A percentile compares a stretch with the other conserved stretches of the same genome.
Conservation (phyloP, 2,888 invertebrate genomes). For the Tenthredo notha region DNA sequence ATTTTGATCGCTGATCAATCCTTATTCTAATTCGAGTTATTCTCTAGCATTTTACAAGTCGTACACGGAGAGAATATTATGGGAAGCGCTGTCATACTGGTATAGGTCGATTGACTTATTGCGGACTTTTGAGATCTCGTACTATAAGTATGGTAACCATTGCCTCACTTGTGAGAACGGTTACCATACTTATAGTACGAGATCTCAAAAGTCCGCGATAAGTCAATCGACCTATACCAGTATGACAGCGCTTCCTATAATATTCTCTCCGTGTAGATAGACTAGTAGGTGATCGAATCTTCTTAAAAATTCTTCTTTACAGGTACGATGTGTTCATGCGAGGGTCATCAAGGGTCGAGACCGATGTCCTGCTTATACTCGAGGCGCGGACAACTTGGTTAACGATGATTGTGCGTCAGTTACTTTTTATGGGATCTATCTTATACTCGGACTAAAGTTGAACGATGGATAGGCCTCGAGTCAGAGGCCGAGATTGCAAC, state of each 20-base stretch:
- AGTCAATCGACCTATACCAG: too few species aligned
- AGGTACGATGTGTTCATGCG: background rate
- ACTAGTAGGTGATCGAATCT: constrained; percentile 1
- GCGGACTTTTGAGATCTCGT: too few species aligned
- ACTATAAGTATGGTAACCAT: too few species aligned
- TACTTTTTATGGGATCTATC: constrained; percentile 34
- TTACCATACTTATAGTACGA: too few species aligned
- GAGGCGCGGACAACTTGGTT: constrained; percentile 49
- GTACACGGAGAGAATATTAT: too few species aligned
- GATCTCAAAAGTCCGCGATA: too few species aligned
- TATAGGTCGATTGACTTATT: too few species aligned
- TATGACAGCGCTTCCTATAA: too few species aligned
- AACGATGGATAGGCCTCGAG: constrained; percentile 42
- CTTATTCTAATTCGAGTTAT: background rate
- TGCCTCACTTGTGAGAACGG: too few species aligned
- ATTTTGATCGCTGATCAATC: constrained; percentile 14
- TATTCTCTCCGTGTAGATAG: too few species aligned
- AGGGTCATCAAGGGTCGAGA: constrained; percentile 1
- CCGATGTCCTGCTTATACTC: constrained; percentile 11
- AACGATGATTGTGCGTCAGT: constrained; percentile 49
- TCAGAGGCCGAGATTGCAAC: constrained; percentile 23
- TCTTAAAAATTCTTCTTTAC: background rate
- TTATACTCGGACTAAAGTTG: background rate
- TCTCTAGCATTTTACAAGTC: background rate
- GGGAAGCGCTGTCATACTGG: too few species aligned